These are phyloP conservation scores for Nansenia antarctica DNA, from an alignment of 2,113 vertebrate genomes.

Conservation along the genomic window DNA sequence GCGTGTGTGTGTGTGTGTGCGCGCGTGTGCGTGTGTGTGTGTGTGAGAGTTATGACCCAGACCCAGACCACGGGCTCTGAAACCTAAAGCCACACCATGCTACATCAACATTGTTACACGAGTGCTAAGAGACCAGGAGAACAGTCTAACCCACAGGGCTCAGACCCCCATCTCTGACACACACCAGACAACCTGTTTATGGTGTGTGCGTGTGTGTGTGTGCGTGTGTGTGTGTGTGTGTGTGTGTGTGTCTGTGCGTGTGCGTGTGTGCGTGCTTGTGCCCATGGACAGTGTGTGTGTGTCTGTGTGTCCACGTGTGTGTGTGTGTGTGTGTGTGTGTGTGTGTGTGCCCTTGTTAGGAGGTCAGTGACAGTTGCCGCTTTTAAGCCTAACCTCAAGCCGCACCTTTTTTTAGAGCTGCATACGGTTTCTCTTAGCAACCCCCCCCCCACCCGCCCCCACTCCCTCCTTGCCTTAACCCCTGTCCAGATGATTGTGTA, in stretches of 20 bases:
- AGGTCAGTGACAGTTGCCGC: not conserved
- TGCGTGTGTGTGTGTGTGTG: not conserved
- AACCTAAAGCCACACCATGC: not conserved
- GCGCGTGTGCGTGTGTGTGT: constrained; percentile 24
- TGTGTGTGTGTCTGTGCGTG: not conserved
- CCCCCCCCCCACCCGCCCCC: too few relatives aligned
- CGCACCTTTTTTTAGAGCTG: too few relatives aligned
- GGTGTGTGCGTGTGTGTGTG: too few relatives aligned
- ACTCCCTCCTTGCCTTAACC: too few relatives aligned
- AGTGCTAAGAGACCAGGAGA: too few relatives aligned
- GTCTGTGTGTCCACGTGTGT: not conserved
- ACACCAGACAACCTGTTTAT: not conserved
- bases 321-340: not conserved
- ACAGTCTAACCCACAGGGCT: too few relatives aligned
- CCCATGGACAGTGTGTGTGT: not conserved
- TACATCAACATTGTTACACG: too few relatives aligned
- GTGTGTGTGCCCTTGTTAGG: not conserved
- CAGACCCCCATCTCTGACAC: too few relatives aligned
- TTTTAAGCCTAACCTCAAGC: too few relatives aligned
- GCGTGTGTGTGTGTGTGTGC: not conserved
- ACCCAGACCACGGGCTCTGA: constrained; percentile 11
- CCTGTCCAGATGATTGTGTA: too few relatives aligned
- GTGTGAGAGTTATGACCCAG: constrained; percentile 23
- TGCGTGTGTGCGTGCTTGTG: not conserved
- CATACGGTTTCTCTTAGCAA: too few relatives aligned